Percentiles rank a stretch among this genome's conserved stretches.
Evolutionary conservation across 2,113 vertebrate genomes (phyloP).

Genomic region (Triplophysa dalaica): DNA sequence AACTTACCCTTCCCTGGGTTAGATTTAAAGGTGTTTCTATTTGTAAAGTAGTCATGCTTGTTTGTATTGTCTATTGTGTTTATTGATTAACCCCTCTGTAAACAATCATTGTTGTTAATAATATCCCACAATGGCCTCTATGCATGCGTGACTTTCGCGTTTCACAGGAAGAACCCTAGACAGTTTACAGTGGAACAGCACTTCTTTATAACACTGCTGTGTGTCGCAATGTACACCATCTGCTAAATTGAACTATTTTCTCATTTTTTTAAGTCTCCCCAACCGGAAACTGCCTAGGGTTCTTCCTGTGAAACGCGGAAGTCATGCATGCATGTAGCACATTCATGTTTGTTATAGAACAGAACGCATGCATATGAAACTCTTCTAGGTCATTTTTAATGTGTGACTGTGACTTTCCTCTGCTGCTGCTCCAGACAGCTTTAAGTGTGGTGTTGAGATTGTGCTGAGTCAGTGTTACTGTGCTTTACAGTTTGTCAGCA

Average conservation of each 20-base stretch:
- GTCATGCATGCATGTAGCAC: no score
- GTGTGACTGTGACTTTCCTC: conserved; percentile 33
- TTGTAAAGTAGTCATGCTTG: background rate
- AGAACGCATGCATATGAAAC: conserved; percentile 23
- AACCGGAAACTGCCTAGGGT: no score
- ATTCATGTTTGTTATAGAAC: background rate
- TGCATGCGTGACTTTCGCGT: no score
- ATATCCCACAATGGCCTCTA: background rate
- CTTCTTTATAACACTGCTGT: no score
- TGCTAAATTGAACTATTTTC: no score
- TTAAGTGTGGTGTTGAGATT: conserved; percentile 58
- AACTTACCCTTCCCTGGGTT: no score
- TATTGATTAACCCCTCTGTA: background rate
- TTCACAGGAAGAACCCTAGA: no score
- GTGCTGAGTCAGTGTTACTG: conserved; percentile 66
- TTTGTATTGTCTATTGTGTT: background rate
- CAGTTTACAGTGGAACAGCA: no score
- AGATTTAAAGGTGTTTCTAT: background rate
- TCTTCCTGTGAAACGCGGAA: no score
- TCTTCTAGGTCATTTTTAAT: conserved; percentile 35
- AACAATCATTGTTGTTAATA: background rate
- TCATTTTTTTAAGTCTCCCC: no score
- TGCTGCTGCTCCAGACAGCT: conserved; percentile 52
- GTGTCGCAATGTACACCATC: no score
- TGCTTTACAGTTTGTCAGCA: conserved; percentile 68